Evolutionary conservation across 2,797 vertebrate genomes (phyloP), one percentile per base, ranked within the genome.

Genomic region (Microcaecilia unicolor): DNA sequence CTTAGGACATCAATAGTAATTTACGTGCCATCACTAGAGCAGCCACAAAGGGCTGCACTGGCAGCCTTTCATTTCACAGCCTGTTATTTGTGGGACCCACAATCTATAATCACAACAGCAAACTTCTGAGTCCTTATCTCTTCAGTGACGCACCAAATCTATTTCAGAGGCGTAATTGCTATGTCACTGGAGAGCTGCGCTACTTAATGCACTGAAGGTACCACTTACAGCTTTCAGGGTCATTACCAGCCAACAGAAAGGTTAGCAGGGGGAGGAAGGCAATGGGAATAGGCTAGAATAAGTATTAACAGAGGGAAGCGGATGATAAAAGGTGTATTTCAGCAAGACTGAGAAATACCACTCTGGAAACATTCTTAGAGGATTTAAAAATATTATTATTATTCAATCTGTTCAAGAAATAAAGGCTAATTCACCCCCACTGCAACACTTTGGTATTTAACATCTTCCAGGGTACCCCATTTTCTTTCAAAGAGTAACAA

Each of bases 41-140:
- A 78, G 76, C 79, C 66, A 81, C 85, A 78, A 83, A 88, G 76
- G 76, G 48, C 52, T 50, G 75, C n/a, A n/a, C 69, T 98, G 91
- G 90, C 91, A 94, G 81, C 87, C 91, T 84, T 89, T 97, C 88
- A 95, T 97, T 94, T 86, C 71, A 80, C 87, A 94, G 87, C 87
- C 91, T 97, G 86, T 94, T 92, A 98, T 97, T 97, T 95, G 72
- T 83, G 76, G 84, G 83, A 86, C 88, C 87, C 81, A 80, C 87
- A 84, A 84, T 89, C 88, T 90, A 84, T 93, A 93, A 96, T 93
- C 85, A 91, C 83, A 90, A 88, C 87, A 84, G 85, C 85, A 86
- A 83, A 86, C 86, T 88, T 79, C 75, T 80, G 74, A 81, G 83
- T 84, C 81, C 84, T 82, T 74, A 78, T 86, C 81, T 86, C 81